A percentile compares a stretch with the other conserved stretches of the same genome.
phyloP scores from a whole-genome alignment of 1,140 invertebrate species.

The Drosophila paulistorum region DNA sequence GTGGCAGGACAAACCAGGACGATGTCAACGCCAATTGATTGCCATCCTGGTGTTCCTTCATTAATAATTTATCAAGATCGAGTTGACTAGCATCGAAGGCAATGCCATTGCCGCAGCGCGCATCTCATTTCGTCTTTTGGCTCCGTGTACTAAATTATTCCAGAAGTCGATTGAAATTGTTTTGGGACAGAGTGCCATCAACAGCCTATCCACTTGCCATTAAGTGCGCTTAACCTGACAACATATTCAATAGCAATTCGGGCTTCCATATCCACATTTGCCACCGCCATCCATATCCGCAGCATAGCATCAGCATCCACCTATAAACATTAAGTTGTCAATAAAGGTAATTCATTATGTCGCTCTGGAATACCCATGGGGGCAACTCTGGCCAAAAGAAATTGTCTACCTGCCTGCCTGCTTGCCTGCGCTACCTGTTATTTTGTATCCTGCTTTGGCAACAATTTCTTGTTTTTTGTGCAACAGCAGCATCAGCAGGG shows the following conservation, averaged over 20 bases:
- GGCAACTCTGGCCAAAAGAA: slow-evolving; percentile 43
- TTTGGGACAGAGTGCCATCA: slow-evolving; percentile 69
- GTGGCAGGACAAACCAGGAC: slow-evolving; percentile 26
- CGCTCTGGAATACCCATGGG: slow-evolving; percentile 68
- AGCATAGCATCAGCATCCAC: slow-evolving; percentile 44
- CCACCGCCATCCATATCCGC: slow-evolving; percentile 3
- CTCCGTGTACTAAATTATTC: slow-evolving; percentile 67
- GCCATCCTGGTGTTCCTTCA: slow-evolving; percentile 28
- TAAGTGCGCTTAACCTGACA: slow-evolving; percentile 58
- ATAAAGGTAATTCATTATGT: slow-evolving; percentile 83
- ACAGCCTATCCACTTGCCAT: slow-evolving; percentile 77
- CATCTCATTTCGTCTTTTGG: slow-evolving; percentile 44
- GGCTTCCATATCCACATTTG: background rate
- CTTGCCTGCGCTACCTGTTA: slow-evolving; percentile 13
- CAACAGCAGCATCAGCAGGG: background rate
- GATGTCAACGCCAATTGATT: slow-evolving; percentile 79
- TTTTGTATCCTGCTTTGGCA: slow-evolving; percentile 22
- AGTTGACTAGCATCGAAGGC: slow-evolving; percentile 66
- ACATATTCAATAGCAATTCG: slow-evolving; percentile 26
- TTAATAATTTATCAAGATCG: slow-evolving; percentile 70
- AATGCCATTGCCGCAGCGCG: background rate
- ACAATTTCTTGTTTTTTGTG: slow-evolving; percentile 4
- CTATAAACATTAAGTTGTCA: slow-evolving; percentile 83
- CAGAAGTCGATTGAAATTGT: slow-evolving; percentile 49
- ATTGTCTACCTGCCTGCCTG: slow-evolving; percentile 37